phyloP scores from a whole-genome alignment of 2,113 vertebrate genomes.

The Pan paniscus region DNA sequence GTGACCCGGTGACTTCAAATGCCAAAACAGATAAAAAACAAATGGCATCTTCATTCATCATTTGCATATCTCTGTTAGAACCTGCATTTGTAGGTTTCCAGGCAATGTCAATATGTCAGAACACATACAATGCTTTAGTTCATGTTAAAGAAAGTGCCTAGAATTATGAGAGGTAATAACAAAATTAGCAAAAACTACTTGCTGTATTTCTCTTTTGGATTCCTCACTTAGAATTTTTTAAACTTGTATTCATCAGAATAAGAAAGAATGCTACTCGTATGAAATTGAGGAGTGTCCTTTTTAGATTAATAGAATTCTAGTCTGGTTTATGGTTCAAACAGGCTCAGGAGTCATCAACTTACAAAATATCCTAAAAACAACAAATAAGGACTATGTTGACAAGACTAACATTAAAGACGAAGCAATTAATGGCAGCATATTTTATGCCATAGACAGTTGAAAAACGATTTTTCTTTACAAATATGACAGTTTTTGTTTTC shows the following conservation, averaged over 20 bases:
- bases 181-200: neutral
- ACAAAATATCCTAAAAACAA: neutral
- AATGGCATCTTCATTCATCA: fast-evolving
- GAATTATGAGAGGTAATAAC: neutral
- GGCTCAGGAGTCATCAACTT: neutral
- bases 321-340: neutral
- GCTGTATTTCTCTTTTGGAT: neutral
- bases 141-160: neutral
- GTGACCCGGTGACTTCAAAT: neutral
- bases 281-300: neutral
- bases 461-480: neutral
- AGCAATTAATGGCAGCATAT: neutral
- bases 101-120: neutral
- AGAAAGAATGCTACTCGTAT: neutral
- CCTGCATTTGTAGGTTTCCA: neutral
- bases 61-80: neutral
- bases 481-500: neutral
- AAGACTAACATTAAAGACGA: neutral
- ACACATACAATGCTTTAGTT: neutral
- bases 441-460: neutral
- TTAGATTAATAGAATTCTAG: neutral
- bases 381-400: neutral
- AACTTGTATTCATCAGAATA: neutral
- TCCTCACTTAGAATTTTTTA: neutral
- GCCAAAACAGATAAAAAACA: neutral